Base-by-base conservation (phyloP, 2,888 invertebrate genomes). In the Drosophila anomalata region DNA sequence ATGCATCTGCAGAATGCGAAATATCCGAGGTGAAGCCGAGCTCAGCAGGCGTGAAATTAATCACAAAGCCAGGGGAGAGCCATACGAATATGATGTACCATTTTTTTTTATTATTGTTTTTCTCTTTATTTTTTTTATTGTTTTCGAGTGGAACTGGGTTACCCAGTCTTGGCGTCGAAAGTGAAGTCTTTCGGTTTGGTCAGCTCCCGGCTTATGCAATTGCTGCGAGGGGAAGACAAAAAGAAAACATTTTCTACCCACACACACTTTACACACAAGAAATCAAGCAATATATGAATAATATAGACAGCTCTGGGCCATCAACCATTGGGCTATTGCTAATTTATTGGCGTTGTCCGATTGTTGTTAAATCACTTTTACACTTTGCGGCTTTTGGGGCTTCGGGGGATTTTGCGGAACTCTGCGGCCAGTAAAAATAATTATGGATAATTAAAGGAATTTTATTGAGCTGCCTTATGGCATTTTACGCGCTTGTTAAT, bases 261-360 rank as follows among this genome's bases (percentile, higher is more conserved):
- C 82, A 75, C 82, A 81, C 85, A 66, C 56, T 59, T 42, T 46
- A 44, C 54, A 69, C 61, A 71, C 26, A 12, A 50, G 51, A 48
- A 53, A 75, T 56, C 41, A 46, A 59, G 11, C 51, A 6, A 42
- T 26, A 67, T 55, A 56, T 58, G 60, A 66, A 70, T 75, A 75
- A 55, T 83, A 74, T 48, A 48, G 78, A 75, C 69, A 58, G 68
- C 73, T 50, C 42, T 50, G 47, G 48, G 71, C 73, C 61, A 73
- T 78, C 70, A 59, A 76, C 75, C 61, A 70, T 85, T 80, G 83
- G 86, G 83, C 79, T 83, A 88, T 86, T 68, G 88, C 87, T 79
- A 84, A 88, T 88, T 88, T 79, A 84, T 78, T 74, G 65, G 65
- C 62, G 68, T 61, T 65, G 63, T 65, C 69, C 69, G 65, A 77